These are phyloP conservation scores for Phyllotreta cruciferae DNA, from an alignment of 2,888 invertebrate genomes.

Conservation along the genomic window DNA sequence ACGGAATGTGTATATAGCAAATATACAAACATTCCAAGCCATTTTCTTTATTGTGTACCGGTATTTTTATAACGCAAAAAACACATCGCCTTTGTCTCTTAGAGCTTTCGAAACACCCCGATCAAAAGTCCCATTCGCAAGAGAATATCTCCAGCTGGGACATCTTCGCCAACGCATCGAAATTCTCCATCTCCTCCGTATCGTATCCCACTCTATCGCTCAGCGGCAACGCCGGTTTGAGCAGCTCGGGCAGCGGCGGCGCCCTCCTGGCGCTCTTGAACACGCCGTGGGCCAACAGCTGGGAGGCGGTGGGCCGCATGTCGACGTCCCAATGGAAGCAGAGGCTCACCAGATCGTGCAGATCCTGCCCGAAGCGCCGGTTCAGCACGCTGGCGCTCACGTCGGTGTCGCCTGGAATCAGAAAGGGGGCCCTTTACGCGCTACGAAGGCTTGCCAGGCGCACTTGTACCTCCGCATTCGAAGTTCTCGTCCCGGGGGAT, in stretches of 20 bases:
- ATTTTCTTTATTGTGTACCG: no score
- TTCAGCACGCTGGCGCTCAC: conserved; percentile 60
- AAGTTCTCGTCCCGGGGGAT: conserved; percentile 63
- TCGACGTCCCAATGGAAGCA: conserved; percentile 74
- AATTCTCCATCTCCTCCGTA: conserved; percentile 68
- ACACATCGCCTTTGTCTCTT: neutral
- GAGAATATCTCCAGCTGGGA: conserved; percentile 69
- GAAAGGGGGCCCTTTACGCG: neutral
- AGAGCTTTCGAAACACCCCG: neutral
- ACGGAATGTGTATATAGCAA: no score
- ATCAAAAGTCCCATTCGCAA: conserved; percentile 71
- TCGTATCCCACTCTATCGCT: conserved; percentile 64
- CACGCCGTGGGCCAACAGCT: conserved; percentile 75
- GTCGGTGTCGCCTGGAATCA: conserved; percentile 50
- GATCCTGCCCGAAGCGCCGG: conserved; percentile 74
- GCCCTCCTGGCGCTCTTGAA: conserved; percentile 73
- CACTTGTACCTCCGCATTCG: conserved; percentile 51
- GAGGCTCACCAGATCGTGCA: conserved; percentile 79
- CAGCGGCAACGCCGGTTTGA: conserved; percentile 73
- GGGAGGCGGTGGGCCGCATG: conserved; percentile 73
- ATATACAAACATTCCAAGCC: no score
- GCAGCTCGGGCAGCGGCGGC: conserved; percentile 68
- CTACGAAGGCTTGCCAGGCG: no score
- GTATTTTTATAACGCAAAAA: no score
- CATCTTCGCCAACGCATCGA: conserved; percentile 66